phyloP scores from a whole-genome alignment of 2,888 invertebrate genomes.

The Spialia ferax region DNA sequence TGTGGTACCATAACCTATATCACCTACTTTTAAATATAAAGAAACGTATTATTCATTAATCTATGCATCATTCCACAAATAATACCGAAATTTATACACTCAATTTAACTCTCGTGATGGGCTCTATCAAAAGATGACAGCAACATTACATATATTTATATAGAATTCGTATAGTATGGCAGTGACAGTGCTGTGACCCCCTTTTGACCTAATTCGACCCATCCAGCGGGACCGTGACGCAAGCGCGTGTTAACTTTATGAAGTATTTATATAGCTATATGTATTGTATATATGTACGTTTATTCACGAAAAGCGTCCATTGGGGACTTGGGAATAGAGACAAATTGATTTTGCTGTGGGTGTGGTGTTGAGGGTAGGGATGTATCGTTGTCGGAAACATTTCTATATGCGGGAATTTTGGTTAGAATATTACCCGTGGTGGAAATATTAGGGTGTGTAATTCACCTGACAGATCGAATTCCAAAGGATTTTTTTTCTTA shows the following conservation, averaged over 20 bases:
- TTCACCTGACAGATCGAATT: too few species aligned
- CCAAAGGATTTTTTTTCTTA: too few species aligned
- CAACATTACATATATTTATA: slow-evolving; percentile 37
- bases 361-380: background rate
- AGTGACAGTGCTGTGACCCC: slow-evolving; percentile 83
- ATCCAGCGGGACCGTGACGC: slow-evolving; percentile 74
- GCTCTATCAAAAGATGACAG: slow-evolving; percentile 23
- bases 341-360: slow-evolving; percentile 6
- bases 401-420: too few species aligned
- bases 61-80: background rate
- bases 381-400: too few species aligned
- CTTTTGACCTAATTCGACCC: slow-evolving; percentile 82
- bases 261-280: slow-evolving; percentile 2
- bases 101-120: slow-evolving; percentile 36
- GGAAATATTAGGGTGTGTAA: background rate
- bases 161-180: slow-evolving; percentile 54
- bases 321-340: background rate
- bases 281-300: slow-evolving; percentile 4
- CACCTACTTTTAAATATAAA: too few species aligned
- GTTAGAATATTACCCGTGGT: too few species aligned
- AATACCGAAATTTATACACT: slow-evolving; percentile 16
- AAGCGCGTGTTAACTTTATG: slow-evolving; percentile 55
- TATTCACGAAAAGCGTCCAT: slow-evolving; percentile 20
- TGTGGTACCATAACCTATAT: too few species aligned
- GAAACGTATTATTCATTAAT: too few species aligned